A percentile compares a stretch with the other conserved stretches of the same genome.
These are phyloP conservation scores for Plecotus auritus DNA, from an alignment of 2,113 vertebrate genomes.

Conservation along the genomic window DNA sequence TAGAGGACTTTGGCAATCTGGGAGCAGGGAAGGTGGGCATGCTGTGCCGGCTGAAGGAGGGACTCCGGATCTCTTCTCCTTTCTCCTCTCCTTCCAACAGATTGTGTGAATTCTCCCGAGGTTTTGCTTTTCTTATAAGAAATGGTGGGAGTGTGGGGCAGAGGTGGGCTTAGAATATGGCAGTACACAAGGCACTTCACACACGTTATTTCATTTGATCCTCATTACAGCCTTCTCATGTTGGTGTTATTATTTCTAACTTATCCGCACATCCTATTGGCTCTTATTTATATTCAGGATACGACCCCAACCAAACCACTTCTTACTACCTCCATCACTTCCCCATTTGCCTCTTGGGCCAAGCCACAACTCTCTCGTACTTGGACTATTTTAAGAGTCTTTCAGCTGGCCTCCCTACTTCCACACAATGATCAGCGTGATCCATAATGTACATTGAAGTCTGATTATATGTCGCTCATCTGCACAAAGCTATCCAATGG, in stretches of 20 bases:
- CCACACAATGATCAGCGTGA: not conserved
- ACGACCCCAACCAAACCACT: not conserved
- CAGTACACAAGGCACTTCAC: not conserved
- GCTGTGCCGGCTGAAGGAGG: not conserved
- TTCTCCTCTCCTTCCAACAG: not conserved
- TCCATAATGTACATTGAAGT: not conserved
- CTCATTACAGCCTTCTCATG: not conserved
- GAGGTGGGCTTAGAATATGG: not conserved
- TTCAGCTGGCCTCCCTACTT: not conserved
- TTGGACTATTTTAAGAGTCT: not conserved
- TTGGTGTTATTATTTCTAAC: not conserved
- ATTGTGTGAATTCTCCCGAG: not conserved
- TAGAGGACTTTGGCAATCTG: not conserved
- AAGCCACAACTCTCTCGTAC: not conserved
- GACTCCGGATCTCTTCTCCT: not conserved
- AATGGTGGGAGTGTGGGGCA: not conserved
- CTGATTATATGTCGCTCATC: not conserved
- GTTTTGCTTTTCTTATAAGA: not conserved
- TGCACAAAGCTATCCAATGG: not conserved
- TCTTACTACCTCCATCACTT: not conserved
- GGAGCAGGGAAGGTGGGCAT: not conserved
- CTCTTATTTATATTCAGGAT: not conserved
- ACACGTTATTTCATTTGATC: not conserved
- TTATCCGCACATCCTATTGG: not conserved
- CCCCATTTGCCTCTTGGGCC: not conserved